Base-by-base conservation (phyloP, 2,888 invertebrate genomes). In the Coelopa pilipes region DNA sequence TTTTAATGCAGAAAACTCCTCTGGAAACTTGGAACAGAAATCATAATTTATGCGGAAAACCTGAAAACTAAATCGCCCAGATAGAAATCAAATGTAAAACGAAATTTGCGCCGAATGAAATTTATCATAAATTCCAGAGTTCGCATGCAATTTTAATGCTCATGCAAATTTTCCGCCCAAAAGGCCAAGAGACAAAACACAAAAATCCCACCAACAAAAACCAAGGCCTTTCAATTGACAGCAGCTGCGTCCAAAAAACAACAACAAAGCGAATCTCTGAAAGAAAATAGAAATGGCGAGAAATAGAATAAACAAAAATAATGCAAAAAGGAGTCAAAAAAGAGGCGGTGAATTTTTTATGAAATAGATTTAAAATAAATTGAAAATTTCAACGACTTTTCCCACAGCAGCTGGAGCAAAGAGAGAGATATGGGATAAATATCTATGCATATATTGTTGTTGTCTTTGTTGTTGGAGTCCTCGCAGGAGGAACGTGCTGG, bases 341-440 rank as follows among this genome's bases (percentile, higher is more conserved):
- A 34, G 2, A 4, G 4, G 34, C n/a, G 15, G n/a, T 60, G 47
- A 69, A 70, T 60, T 47, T 70, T 70, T 60, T 49, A 70, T 70
- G n/a, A 70, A 60, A 70, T 70, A 55, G 60, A 70, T 70, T 70
- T 70, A 70, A 70, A 70, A 21, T 49, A 50, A 57, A 69, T 69
- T 69, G 69, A 1, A 69, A 69, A 47, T 69, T 46, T 24, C 24
- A 21, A 2, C 34, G 34, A 34, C 34, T 34, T 34, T 34, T 34
- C 34, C 34, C 34, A 34, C 34, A 34, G 34, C 34, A 4, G 34
- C 34, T 34, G 34, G 34, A 34, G 7, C 34, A 34, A 34, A 34
- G 4, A 34, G 34, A 34, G 34, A 34, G 2, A 34, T 34, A 34
- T 34, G 34, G 7, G 2, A 34, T 34, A 34, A 4, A 59, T 59